These are phyloP conservation scores for Otus sunia DNA, from an alignment of 2,113 vertebrate species.

Conservation along the genomic window DNA sequence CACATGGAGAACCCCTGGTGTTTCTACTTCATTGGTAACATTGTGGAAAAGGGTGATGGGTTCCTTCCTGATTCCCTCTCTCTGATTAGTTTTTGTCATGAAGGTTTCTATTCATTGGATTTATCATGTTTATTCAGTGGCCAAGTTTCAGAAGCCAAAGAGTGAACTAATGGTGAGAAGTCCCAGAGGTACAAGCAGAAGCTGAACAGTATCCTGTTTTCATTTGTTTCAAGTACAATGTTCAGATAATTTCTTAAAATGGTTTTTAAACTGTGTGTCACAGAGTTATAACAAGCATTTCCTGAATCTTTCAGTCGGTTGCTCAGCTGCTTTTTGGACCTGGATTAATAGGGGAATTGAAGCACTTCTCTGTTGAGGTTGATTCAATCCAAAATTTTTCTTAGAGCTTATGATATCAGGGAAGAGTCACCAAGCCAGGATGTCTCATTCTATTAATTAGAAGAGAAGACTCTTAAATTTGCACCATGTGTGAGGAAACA, in stretches of 20 bases:
- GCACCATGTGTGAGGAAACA: not conserved
- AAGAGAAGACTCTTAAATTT: not conserved
- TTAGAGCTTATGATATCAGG: not conserved
- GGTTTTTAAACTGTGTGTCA: not conserved
- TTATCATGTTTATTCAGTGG: conserved; percentile 62
- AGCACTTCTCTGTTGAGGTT: not conserved
- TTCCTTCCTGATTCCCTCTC: not conserved
- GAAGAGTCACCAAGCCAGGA: not conserved
- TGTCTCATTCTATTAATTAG: not conserved
- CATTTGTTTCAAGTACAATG: not conserved
- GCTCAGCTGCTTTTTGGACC: not conserved
- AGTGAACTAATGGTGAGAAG: conserved; percentile 19
- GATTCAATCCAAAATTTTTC: not conserved
- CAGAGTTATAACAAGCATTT: conserved; percentile 12
- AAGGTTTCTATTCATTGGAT: not conserved
- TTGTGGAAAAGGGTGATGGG: not conserved
- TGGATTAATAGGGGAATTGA: not conserved
- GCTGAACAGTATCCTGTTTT: conserved; percentile 44
- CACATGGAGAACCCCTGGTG: fast-evolving
- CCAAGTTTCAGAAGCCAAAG: conserved; percentile 13
- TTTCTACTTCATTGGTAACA: fast-evolving
- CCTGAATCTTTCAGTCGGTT: not conserved
- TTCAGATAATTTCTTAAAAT: not conserved
- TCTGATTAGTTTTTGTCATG: not conserved
- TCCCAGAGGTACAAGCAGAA: conserved; percentile 23